A percentile compares a stretch with the other conserved stretches of the same genome.
Conservation (phyloP, 2,113 vertebrate genomes). For the Laticauda colubrina region DNA sequence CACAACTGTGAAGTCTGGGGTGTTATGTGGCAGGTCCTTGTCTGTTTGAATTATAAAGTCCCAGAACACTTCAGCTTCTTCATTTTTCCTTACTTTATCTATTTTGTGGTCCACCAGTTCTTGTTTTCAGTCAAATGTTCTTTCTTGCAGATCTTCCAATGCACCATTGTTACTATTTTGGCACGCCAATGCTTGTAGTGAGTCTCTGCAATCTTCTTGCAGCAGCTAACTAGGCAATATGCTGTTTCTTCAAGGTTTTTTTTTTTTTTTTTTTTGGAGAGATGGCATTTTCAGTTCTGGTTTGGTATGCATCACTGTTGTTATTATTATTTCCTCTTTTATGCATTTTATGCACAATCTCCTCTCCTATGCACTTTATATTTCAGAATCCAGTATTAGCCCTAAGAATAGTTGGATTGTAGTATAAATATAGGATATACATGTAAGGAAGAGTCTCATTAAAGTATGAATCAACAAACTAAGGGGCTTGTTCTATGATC, state of each 20-base stretch:
- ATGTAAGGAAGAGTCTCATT: background rate
- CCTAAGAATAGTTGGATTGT: background rate
- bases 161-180: background rate
- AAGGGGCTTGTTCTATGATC: background rate
- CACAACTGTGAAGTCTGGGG: background rate
- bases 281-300: background rate
- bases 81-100: too few relatives aligned
- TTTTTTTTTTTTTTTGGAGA: background rate
- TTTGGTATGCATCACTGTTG: background rate
- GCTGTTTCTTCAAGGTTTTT: background rate
- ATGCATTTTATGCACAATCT: background rate
- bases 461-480: background rate
- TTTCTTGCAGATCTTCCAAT: background rate
- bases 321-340: background rate
- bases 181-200: too few relatives aligned
- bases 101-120: background rate
- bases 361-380: background rate
- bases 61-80: too few relatives aligned
- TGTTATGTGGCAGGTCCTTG: background rate
- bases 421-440: background rate
- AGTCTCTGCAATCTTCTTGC: too few relatives aligned
- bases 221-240: background rate
- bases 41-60: background rate
- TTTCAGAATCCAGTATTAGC: background rate
- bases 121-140: background rate